Conservation (phyloP, 37 sponge, comb jelly and placozoan species). For the Halichondria panicea region DNA sequence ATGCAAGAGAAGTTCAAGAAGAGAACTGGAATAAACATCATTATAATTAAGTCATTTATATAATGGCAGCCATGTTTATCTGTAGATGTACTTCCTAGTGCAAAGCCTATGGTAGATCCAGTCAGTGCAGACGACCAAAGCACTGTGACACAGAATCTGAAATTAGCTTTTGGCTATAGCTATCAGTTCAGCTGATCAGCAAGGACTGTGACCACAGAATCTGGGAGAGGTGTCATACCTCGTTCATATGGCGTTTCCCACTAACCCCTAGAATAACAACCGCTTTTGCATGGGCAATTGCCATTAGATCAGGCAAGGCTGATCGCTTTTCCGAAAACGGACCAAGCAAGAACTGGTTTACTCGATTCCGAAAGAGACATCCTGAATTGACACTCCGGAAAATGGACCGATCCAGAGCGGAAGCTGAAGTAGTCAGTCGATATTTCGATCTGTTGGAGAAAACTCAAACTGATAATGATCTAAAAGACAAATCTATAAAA, state of each 20-base stretch:
- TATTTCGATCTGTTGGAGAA: slow-evolving; percentile 1
- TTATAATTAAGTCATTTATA: no score
- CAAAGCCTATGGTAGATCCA: no score
- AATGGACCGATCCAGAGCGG: neutral
- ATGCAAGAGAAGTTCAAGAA: no score
- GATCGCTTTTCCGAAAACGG: slow-evolving; percentile 6
- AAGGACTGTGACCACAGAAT: no score
- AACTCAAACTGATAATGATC: neutral
- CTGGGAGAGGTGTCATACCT: no score
- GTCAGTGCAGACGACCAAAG: no score
- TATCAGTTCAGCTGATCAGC: no score
- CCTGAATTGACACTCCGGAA: slow-evolving; percentile 15
- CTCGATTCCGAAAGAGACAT: slow-evolving; percentile 1
- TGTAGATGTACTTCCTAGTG: no score
- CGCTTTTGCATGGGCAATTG: slow-evolving; percentile 16
- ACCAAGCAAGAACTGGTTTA: slow-evolving; percentile 3
- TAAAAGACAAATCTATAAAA: neutral
- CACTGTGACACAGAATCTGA: no score
- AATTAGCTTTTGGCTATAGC: no score
- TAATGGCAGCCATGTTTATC: no score
- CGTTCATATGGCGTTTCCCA: neutral
- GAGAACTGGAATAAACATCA: no score
- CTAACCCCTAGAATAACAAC: neutral
- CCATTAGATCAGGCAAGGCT: slow-evolving; percentile 3
- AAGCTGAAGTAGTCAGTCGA: neutral